Conservation (phyloP, 1,140 invertebrate species). For the Lepidurus couesii region DNA sequence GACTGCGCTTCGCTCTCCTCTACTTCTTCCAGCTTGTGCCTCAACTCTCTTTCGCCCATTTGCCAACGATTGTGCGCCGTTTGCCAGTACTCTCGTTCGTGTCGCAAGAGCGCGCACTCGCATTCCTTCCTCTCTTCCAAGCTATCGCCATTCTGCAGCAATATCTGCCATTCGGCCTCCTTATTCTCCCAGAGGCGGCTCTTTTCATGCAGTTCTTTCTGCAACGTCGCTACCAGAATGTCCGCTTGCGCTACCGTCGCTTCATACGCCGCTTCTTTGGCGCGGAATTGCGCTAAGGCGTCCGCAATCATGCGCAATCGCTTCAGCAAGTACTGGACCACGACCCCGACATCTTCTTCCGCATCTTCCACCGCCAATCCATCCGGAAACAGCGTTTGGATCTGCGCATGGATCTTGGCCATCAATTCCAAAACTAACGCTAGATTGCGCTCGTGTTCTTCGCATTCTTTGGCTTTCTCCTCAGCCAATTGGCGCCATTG, state of each 20-base stretch:
- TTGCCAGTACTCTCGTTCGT: neutral
- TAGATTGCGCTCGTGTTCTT: conserved; percentile 26
- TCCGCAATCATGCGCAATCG: conserved; percentile 38
- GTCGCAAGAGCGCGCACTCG: neutral
- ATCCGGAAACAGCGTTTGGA: conserved; percentile 11
- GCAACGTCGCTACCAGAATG: conserved; percentile 36
- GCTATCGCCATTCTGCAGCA: conserved; percentile 34
- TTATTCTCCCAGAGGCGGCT: conserved; percentile 56
- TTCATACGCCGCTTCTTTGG: conserved; percentile 34
- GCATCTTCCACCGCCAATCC: conserved; percentile 23
- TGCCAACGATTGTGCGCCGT: neutral
- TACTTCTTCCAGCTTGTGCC: neutral
- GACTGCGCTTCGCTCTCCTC: neutral
- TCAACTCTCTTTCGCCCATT: neutral
- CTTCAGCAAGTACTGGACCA: conserved; percentile 37
- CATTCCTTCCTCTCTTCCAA: conserved; percentile 34
- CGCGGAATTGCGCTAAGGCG: conserved; percentile 35
- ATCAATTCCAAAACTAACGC: conserved; percentile 24
- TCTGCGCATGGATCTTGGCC: conserved; percentile 28
- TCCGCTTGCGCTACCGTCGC: conserved; percentile 32
- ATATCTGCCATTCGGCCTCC: conserved; percentile 53
- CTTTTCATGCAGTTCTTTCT: conserved; percentile 52
- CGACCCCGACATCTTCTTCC: conserved; percentile 36
- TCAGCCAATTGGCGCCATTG: conserved; percentile 16
- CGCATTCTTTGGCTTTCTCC: neutral